These are phyloP conservation scores for Artibeus lituratus DNA, from an alignment of 2,797 vertebrate species.

Conservation along the genomic window DNA sequence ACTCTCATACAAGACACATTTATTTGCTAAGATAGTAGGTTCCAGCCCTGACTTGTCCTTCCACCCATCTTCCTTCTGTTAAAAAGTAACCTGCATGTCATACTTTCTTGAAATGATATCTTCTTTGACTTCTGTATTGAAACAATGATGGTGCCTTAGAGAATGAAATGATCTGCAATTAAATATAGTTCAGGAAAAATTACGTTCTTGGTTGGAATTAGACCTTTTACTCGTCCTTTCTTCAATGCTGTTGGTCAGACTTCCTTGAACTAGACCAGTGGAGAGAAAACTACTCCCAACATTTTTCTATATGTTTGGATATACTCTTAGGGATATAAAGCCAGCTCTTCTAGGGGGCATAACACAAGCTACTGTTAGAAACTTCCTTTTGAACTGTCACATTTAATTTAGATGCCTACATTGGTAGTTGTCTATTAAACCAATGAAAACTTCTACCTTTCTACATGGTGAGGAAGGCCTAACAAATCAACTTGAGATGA, in stretches of 20 bases:
- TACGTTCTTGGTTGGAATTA: conserved; percentile 13
- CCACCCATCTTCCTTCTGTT: not conserved
- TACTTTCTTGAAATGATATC: not conserved
- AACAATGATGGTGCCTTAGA: not conserved
- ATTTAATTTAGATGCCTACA: conserved; percentile 13
- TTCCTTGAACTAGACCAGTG: not conserved
- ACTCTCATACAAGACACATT: not conserved
- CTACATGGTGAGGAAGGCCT: not conserved
- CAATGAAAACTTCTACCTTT: not conserved
- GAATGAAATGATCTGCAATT: conserved; percentile 18
- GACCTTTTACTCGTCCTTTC: not conserved
- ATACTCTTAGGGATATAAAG: not conserved
- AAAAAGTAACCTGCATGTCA: conserved; percentile 21
- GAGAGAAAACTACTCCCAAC: not conserved
- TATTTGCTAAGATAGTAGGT: not conserved
- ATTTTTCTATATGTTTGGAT: not conserved
- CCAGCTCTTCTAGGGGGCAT: not conserved
- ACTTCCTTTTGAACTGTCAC: not conserved
- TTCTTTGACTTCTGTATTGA: not conserved
- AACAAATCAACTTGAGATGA: not conserved
- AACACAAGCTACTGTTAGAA: conserved; percentile 13
- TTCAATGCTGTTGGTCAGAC: conserved; percentile 32
- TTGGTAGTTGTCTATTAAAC: not conserved
- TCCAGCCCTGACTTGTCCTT: not conserved
- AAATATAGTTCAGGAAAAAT: conserved; percentile 34